These are phyloP conservation scores for Cacatua alba DNA, from an alignment of 2,113 vertebrate genomes.

Conservation along the genomic window DNA sequence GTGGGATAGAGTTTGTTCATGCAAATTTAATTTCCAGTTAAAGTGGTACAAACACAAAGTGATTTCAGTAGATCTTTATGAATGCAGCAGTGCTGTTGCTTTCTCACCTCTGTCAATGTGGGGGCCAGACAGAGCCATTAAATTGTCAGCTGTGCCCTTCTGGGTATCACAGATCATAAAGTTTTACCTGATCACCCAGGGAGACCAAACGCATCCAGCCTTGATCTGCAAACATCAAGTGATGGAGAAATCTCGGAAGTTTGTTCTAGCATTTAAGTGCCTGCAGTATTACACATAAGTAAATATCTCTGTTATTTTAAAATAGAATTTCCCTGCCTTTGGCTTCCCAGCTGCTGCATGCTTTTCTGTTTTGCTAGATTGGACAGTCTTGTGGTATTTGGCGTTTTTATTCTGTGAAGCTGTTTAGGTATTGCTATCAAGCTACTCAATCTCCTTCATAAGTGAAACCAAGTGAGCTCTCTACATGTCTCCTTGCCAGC, in stretches of 20 bases:
- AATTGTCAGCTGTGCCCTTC: background rate
- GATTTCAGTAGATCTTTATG: background rate
- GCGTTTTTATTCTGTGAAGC: background rate
- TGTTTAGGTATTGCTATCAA: background rate
- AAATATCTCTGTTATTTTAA: background rate
- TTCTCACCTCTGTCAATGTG: background rate
- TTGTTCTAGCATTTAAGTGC: constrained; percentile 28
- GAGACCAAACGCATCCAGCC: constrained; percentile 7
- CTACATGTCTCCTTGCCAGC: background rate
- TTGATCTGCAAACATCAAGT: background rate
- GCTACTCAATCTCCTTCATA: background rate
- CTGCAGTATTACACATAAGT: background rate
- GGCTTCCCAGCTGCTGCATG: background rate
- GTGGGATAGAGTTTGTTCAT: constrained; percentile 55
- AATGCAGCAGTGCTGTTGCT: background rate
- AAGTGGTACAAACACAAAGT: constrained; percentile 37
- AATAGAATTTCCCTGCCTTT: background rate
- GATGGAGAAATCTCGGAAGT: background rate
- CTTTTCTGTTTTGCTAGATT: background rate
- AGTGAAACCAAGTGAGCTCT: background rate
- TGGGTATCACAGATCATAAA: background rate
- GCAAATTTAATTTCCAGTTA: constrained; percentile 59
- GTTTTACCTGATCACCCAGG: background rate
- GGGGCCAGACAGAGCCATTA: background rate
- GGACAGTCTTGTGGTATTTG: background rate